Conservation (phyloP, 2,113 vertebrate species). For the Balaeniceps rex region DNA sequence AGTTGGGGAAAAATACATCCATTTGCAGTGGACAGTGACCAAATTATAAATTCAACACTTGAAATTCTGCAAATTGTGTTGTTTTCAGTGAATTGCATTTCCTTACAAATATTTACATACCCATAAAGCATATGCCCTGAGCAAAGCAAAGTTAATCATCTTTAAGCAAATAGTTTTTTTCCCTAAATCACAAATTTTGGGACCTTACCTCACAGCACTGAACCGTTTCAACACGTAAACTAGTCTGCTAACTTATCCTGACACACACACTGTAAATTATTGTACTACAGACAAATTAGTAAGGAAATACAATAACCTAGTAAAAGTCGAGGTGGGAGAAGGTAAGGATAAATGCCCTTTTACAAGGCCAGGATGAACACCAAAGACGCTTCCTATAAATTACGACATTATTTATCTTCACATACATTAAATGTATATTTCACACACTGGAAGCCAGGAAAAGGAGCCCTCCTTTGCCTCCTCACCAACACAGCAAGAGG, state of each 20-base stretch:
- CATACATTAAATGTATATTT: neutral
- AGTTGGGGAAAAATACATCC: neutral
- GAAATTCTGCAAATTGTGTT: rapidly evolving
- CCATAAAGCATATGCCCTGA: neutral
- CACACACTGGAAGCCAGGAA: neutral
- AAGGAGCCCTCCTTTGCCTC: neutral
- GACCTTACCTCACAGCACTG: neutral
- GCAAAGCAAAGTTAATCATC: neutral
- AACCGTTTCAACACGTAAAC: neutral
- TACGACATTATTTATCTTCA: neutral
- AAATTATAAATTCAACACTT: neutral
- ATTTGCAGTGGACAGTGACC: neutral
- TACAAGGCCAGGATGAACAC: neutral
- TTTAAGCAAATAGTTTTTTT: neutral
- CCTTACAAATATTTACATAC: neutral
- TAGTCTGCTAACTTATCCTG: neutral
- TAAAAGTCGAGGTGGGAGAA: neutral
- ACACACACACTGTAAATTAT: neutral
- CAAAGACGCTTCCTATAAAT: neutral
- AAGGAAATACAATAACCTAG: neutral
- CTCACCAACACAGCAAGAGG: neutral
- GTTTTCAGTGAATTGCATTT: neutral
- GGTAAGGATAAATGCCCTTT: neutral
- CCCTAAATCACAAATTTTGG: neutral
- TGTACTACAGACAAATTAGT: neutral